These are phyloP conservation scores for Raillietiella orientalis DNA, from an alignment of 2,888 invertebrate genomes.

Conservation along the genomic window DNA sequence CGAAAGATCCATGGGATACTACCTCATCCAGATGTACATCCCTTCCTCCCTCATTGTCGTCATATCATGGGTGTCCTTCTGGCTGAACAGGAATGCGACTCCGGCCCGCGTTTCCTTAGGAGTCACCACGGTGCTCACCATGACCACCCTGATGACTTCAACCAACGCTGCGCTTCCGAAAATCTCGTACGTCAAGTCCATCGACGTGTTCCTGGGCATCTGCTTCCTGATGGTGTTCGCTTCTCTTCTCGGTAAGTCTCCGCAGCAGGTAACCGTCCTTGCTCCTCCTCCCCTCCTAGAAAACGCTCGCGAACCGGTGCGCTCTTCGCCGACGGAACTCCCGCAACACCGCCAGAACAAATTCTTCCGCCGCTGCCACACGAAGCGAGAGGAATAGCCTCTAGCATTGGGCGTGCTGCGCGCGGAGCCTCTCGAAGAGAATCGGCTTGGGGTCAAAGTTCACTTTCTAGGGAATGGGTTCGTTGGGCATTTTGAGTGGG, in stretches of 20 bases:
- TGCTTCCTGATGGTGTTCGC: slow-evolving; percentile 99
- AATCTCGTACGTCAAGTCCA: slow-evolving; percentile 89
- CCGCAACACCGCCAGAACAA: no score
- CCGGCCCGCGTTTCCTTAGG: slow-evolving; percentile 75
- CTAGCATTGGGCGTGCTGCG: no score
- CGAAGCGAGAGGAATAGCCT: no score
- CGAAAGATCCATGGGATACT: slow-evolving; percentile 92
- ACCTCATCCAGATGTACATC: slow-evolving; percentile 92
- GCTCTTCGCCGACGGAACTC: no score
- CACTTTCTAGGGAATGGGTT: no score
- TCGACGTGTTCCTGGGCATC: slow-evolving; percentile 85
- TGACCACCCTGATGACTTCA: slow-evolving; percentile 90
- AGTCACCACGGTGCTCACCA: slow-evolving; percentile 82
- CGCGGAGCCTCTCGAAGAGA: no score
- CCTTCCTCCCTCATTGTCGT: slow-evolving; percentile 87
- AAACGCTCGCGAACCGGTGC: no score
- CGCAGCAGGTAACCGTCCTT: no score
- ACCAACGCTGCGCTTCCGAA: slow-evolving; percentile 88
- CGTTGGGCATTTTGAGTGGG: no score
- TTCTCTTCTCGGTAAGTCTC: slow-evolving; percentile 76
- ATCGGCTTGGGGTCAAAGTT: no score
- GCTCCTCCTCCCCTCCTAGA: no score
- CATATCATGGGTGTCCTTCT: slow-evolving; percentile 90
- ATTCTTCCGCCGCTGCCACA: no score
- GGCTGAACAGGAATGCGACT: slow-evolving; percentile 79